phyloP scores from a whole-genome alignment of 2,888 invertebrate genomes.

The Nomada ruficornis region DNA sequence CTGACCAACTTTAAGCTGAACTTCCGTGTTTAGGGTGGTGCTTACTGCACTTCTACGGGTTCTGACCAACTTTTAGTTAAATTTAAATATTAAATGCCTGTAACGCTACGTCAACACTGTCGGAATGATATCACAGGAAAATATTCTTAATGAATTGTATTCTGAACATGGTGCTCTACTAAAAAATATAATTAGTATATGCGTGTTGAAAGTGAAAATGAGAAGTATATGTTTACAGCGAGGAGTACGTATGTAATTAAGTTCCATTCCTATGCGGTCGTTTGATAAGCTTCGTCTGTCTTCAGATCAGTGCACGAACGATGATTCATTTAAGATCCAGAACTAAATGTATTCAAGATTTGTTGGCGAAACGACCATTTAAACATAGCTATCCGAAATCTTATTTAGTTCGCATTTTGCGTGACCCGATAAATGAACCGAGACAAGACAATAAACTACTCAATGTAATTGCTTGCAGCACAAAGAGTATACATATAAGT shows the following conservation, averaged over 20 bases:
- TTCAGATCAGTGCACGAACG: background rate
- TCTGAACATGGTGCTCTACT: background rate
- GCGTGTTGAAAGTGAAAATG: constrained; percentile 27
- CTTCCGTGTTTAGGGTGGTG: no score
- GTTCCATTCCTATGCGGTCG: background rate
- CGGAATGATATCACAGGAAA: background rate
- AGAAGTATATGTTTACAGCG: background rate
- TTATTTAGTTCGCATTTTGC: background rate
- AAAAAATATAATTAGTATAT: constrained; percentile 1
- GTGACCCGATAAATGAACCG: background rate
- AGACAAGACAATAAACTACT: background rate
- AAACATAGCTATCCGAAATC: background rate
- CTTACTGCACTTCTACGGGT: no score
- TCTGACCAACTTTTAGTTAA: no score
- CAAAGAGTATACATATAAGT: no score
- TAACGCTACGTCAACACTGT: no score
- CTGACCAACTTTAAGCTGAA: no score
- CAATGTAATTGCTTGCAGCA: background rate
- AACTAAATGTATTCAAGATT: background rate
- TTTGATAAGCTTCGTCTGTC: constrained; percentile 21
- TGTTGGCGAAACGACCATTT: background rate
- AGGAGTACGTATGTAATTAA: constrained; percentile 15
- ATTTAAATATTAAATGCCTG: no score
- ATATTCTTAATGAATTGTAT: background rate
- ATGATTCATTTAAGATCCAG: background rate